Percentiles rank a stretch among this genome's conserved stretches.
Evolutionary conservation across 2,113 vertebrate species (phyloP).

Genomic region (Myrmophylax atrothorax): DNA sequence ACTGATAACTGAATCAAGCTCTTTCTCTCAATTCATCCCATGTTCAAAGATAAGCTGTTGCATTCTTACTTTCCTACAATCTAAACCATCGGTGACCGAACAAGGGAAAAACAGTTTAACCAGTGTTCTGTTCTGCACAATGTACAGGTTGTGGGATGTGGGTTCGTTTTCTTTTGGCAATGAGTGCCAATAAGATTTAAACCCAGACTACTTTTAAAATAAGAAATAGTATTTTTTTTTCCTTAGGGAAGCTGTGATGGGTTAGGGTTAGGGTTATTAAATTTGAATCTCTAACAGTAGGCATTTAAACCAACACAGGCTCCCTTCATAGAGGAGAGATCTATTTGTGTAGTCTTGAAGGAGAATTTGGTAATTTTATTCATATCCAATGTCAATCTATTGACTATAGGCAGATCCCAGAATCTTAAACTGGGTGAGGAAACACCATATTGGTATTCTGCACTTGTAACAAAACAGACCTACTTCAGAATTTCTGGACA

Average conservation of each 20-base stretch:
- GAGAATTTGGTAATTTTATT: not conserved
- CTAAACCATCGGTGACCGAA: not conserved
- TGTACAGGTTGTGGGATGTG: not conserved
- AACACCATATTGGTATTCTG: not conserved
- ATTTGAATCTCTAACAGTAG: not conserved
- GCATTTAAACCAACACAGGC: not conserved
- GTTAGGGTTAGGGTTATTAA: too few species aligned
- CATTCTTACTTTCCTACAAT: not conserved
- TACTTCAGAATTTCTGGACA: not conserved
- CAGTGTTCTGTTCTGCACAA: not conserved
- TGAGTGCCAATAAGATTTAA: not conserved
- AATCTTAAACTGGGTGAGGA: not conserved
- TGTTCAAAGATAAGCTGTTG: not conserved
- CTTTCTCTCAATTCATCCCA: not conserved
- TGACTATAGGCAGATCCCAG: not conserved
- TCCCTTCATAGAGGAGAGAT: not conserved
- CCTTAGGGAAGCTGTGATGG: not conserved
- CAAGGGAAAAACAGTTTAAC: not conserved
- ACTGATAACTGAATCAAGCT: not conserved
- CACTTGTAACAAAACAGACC: not conserved
- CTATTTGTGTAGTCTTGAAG: not conserved
- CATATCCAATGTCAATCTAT: not conserved
- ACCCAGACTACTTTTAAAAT: not conserved
- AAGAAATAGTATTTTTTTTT: not conserved
- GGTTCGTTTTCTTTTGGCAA: not conserved